phyloP scores from a whole-genome alignment of 2,113 vertebrate genomes.

The Aegypius monachus region DNA sequence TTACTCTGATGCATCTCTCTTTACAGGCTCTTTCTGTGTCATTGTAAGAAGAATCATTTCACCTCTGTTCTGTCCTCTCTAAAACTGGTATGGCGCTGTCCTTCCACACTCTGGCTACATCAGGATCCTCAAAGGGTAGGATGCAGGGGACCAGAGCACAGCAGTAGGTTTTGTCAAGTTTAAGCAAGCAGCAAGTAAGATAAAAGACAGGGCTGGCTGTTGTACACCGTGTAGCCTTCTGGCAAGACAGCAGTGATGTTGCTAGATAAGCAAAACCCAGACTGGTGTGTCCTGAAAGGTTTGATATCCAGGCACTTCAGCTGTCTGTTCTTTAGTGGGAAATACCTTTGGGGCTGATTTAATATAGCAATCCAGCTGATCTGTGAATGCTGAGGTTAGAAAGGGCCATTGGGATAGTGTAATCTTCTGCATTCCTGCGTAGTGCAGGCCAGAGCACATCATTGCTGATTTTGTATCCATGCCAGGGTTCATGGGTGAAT shows the following conservation, averaged over 20 bases:
- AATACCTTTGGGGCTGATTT: neutral
- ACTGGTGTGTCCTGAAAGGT: neutral
- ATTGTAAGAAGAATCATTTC: neutral
- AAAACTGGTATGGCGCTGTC: neutral
- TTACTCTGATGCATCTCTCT: neutral
- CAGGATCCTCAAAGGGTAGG: neutral
- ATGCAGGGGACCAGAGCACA: neutral
- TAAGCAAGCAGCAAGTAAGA: neutral
- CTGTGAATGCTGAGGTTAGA: neutral
- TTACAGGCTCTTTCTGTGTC: neutral
- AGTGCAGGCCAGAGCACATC: neutral
- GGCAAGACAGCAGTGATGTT: neutral
- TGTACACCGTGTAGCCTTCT: neutral
- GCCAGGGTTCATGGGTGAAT: neutral
- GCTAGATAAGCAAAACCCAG: neutral
- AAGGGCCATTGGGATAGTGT: neutral
- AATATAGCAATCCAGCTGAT: neutral
- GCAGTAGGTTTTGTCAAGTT: neutral
- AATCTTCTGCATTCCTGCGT: neutral
- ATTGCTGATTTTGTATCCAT: neutral
- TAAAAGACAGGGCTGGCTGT: neutral
- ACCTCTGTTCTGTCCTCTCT: neutral
- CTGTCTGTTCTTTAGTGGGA: neutral
- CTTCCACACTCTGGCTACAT: neutral
- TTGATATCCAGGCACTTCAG: neutral